These are phyloP conservation scores for Incurvaria masculella DNA, from an alignment of 2,888 invertebrate genomes.

Conservation along the genomic window DNA sequence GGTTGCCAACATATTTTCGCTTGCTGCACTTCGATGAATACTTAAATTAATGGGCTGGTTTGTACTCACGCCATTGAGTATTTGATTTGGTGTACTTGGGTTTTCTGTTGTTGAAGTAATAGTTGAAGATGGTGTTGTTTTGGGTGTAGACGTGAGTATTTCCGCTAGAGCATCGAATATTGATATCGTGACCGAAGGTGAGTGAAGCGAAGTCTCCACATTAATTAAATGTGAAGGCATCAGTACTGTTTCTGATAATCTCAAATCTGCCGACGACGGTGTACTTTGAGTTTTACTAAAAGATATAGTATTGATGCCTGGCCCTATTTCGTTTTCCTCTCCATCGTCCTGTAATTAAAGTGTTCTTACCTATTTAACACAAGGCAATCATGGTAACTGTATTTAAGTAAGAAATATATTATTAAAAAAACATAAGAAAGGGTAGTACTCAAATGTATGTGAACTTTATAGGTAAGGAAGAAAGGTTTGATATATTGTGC, in stretches of 20 bases:
- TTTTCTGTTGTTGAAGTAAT: constrained; percentile 34
- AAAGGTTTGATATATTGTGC: background rate
- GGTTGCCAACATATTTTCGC: constrained; percentile 31
- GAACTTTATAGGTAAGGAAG: background rate
- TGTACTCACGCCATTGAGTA: constrained; percentile 53
- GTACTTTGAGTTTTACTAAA: constrained; percentile 50
- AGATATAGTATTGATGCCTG: constrained; percentile 48
- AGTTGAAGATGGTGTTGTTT: constrained; percentile 40
- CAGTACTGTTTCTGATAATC: constrained; percentile 46
- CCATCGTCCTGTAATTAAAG: constrained; percentile 57
- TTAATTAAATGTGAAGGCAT: constrained; percentile 49
- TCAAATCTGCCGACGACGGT: constrained; percentile 47
- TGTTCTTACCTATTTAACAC: constrained; percentile 54
- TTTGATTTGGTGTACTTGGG: constrained; percentile 38
- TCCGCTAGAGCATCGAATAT: constrained; percentile 59
- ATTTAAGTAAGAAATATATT: too few species aligned
- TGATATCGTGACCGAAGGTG: constrained; percentile 56
- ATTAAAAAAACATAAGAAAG: constrained; percentile 15
- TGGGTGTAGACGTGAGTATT: constrained; percentile 53
- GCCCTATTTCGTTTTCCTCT: constrained; percentile 53
- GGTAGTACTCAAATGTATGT: background rate
- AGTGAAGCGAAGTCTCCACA: constrained; percentile 55
- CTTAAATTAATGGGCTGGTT: constrained; percentile 41
- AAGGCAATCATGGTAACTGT: too few species aligned
- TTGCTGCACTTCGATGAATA: constrained; percentile 36